Base-by-base conservation (phyloP, 2,797 vertebrate species). In the Tympanoctomys barrerae region DNA sequence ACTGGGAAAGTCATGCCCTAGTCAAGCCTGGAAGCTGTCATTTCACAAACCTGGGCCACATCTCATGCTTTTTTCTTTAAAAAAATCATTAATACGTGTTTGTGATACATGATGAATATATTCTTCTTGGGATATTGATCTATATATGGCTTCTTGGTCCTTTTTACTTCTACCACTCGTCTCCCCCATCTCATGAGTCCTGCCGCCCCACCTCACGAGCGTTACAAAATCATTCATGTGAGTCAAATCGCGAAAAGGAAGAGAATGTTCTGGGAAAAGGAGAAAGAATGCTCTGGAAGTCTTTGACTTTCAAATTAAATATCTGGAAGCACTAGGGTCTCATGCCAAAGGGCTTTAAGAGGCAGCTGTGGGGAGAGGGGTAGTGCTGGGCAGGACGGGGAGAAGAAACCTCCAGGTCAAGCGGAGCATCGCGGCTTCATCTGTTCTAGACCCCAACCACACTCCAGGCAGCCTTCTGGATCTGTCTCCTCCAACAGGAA, bases 231-330 rank as follows among this genome's bases (percentile, higher is more conserved):
- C 62, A 24, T 2, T 7, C 12, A 31, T 42, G 39, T 49, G 33
- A 64, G 59, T 8, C 36, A 66, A 82, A 66, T 46, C 7, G 4
- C 14, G 11, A 59, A 54, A 61, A 28, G 0, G 26, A 24, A 88
- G 57, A 91, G 54, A 88, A 16, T 5, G 16, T 57, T 57, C 54
- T 57, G 54, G 54, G 54, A 57, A 57, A 57, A 57, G 54, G 54
- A 57, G 54, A 57, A 57, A 16, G 54, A 19, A 0, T 26, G 8
- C 52, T 68, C 31, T 31, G 6, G 3, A 54, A 36, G 61, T 26
- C 46, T 91, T 70, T 36, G 79, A 18, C 73, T 86, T 92, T 92
- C 85, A n/a, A 36, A 19, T 49, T 59, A 36, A 71, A n/a, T 92
- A 87, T 94, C 59, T 36, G 31, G 79, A 46, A 78, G 28, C 42